A percentile compares a stretch with the other conserved stretches of the same genome.
phyloP scores from a whole-genome alignment of 2,113 vertebrate genomes.

The Sminthopsis crassicaudata region DNA sequence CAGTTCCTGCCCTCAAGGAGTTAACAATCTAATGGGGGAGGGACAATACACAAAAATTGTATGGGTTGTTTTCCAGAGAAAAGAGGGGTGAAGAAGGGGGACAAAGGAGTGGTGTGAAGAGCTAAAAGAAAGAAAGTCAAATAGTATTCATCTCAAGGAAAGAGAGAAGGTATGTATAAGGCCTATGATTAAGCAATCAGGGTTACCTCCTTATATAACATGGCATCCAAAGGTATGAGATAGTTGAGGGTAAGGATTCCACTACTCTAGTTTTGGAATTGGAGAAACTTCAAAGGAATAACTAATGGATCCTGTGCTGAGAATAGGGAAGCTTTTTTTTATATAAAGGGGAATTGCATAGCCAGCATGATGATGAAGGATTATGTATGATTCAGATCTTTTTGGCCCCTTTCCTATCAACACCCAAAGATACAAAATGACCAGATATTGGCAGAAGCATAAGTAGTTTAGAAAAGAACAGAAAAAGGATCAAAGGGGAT shows the following conservation, averaged over 20 bases:
- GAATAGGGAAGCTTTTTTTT: not conserved
- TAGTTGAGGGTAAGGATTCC: not conserved
- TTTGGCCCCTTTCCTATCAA: not conserved
- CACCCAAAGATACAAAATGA: not conserved
- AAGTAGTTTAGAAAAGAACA: not conserved
- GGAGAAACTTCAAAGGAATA: not conserved
- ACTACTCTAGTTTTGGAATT: not conserved
- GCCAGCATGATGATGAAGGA: not conserved
- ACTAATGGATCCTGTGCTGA: not conserved
- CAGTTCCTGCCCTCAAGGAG: not conserved
- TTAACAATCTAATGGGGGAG: not conserved
- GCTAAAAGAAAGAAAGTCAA: not conserved
- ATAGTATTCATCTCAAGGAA: not conserved
- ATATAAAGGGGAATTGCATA: not conserved
- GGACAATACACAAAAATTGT: not conserved
- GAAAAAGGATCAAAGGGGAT: not conserved
- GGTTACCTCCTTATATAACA: not conserved
- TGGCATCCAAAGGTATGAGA: not conserved
- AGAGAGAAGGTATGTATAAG: not conserved
- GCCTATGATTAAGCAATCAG: not conserved
- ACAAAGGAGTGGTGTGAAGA: not conserved
- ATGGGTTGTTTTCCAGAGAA: not conserved
- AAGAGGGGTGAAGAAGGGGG: not conserved
- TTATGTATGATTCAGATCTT: not conserved
- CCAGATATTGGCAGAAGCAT: not conserved